Base-by-base conservation (phyloP, 2,113 vertebrate genomes). In the Lipotes vexillifer region DNA sequence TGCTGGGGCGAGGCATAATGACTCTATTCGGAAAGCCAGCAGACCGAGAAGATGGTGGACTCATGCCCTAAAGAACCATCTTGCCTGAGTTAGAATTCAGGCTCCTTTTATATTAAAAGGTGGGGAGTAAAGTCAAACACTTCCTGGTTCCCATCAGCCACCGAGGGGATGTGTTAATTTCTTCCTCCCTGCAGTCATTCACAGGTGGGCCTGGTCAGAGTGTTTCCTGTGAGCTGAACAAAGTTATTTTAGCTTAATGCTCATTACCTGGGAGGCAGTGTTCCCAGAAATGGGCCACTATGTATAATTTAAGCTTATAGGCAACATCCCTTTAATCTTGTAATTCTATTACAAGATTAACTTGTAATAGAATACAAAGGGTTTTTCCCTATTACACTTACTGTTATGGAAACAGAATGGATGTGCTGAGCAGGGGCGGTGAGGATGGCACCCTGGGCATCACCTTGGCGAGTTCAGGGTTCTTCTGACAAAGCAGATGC, bases 341-440 rank as follows among this genome's bases (percentile, higher is more conserved):
- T 52, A 15, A 52, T 52, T 52, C 49, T 52, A 52, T 52, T 5
- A 15, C 14, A 52, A 52, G 74, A 52, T 77, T 52, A 77, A 12
- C 17, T 77, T 52, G 9, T 49, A 33, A 33, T 77, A 49, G 44
- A 52, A 33, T 21, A 52, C 46, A 33, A 77, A 77, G 12, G 5
- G 29, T 20, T 49, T 49, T 77, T 11, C 44, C 29, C 17, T 44
- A 4, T 49, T 31, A 77, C 44, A 77, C 29, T 52, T 15, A 12
- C 33, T 41, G 0, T 23, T 13, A 49, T 33, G 13, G 38, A 41
- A 68, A 25, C 20, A 25, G 55, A 41, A 44, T 4, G 23, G 68
- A 5, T 0, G 20, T 20, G 55, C 11, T 3, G 12, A 23, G 85
- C 1, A 9, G 25, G 2, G 21, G 15, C 13, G 0, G 6, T 0